Evolutionary conservation across 1,140 invertebrate genomes (phyloP).

Genomic region (Dreissena rostriformis): DNA sequence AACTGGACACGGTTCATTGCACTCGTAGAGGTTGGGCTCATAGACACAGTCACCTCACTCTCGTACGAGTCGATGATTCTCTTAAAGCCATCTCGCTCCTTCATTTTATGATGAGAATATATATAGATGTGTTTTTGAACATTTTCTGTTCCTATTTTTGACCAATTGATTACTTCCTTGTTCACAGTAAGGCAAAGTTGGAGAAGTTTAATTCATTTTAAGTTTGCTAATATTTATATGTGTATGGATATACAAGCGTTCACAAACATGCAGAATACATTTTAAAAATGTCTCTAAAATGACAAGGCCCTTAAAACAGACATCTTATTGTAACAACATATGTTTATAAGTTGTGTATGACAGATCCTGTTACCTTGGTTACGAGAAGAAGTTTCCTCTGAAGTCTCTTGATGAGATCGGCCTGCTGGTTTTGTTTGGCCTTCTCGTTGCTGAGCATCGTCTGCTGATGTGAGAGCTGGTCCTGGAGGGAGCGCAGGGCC

Average conservation of each 20-base stretch:
- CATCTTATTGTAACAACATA: too few relatives aligned
- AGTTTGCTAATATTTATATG: too few relatives aligned
- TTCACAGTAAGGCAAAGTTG: too few relatives aligned
- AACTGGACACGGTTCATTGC: conserved; percentile 83
- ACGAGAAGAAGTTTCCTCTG: conserved; percentile 85
- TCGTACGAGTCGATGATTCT: conserved; percentile 91
- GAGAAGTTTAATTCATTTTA: too few relatives aligned
- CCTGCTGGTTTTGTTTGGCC: conserved; percentile 72
- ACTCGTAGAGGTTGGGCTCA: conserved; percentile 69
- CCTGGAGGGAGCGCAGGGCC: conserved; percentile 44
- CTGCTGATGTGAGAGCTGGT: conserved; percentile 51
- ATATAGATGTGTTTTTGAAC: not conserved
- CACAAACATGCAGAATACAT: too few relatives aligned
- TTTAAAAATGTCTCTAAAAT: too few relatives aligned
- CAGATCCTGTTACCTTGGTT: conserved; percentile 82
- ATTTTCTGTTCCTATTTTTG: not conserved
- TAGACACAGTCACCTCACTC: conserved; percentile 86
- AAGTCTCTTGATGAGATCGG: conserved; percentile 81
- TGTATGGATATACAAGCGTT: too few relatives aligned
- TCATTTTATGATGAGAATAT: not conserved
- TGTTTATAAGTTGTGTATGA: too few relatives aligned
- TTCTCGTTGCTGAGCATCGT: conserved; percentile 58
- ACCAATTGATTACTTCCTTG: too few relatives aligned
- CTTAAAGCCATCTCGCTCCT: conserved; percentile 87
- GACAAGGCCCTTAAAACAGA: too few relatives aligned